Evolutionary conservation across 2,113 vertebrate genomes (phyloP).

Genomic region (Archilochus colubris): DNA sequence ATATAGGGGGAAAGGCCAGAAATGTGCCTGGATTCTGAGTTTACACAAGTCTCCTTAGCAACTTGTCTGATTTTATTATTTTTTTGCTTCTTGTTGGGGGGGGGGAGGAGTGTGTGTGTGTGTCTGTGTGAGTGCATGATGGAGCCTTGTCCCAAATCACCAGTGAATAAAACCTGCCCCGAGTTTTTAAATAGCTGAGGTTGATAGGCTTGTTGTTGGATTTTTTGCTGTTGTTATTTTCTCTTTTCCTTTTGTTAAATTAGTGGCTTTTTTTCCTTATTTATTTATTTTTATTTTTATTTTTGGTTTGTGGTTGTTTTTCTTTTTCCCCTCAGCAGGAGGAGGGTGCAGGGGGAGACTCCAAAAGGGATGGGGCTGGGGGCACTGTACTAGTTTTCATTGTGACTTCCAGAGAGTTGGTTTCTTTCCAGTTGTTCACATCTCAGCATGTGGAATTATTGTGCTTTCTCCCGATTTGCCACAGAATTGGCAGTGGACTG

Average conservation of each 20-base stretch:
- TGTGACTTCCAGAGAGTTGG: conserved; percentile 64
- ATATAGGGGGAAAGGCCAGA: conserved; percentile 74
- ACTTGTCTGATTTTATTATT: conserved; percentile 76
- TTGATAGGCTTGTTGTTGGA: not conserved
- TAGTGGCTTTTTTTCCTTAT: not conserved
- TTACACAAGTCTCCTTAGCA: conserved; percentile 82
- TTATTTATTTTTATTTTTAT: too few species aligned
- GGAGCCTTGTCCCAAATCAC: conserved; percentile 57
- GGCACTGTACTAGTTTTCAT: conserved; percentile 36
- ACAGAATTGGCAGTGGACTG: conserved; percentile 51
- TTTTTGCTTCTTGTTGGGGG: not conserved
- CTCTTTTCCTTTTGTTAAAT: conserved; percentile 20
- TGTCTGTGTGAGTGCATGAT: not conserved
- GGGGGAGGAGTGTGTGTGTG: not conserved
- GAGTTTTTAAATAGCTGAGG: not conserved
- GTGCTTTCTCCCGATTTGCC: conserved; percentile 41
- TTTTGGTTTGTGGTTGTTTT: too few species aligned
- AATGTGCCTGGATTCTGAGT: conserved; percentile 75
- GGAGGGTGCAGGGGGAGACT: not conserved
- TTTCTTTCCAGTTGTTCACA: conserved; percentile 67
- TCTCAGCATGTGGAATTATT: conserved; percentile 53
- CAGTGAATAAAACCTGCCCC: conserved; percentile 36
- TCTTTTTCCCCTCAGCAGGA: not conserved
- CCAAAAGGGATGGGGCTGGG: not conserved
- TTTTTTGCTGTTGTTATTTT: not conserved